A percentile compares a stretch with the other conserved stretches of the same genome.
Evolutionary conservation across 1,140 invertebrate species (phyloP).

Genomic region (Trigoniulus corallinus): DNA sequence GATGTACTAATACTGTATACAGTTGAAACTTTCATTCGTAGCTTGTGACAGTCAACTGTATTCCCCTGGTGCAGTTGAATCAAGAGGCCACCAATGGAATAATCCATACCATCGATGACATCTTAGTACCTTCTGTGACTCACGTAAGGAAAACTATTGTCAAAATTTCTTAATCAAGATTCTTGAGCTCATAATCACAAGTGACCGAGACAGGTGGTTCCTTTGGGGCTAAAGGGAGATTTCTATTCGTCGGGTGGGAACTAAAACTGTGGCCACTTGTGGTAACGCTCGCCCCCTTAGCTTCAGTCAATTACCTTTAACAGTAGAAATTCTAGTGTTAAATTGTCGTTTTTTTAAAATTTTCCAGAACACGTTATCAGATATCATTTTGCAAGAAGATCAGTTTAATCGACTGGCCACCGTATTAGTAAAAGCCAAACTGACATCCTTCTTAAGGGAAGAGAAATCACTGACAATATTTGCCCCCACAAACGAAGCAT

Average conservation of each 20-base stretch:
- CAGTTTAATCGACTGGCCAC: background rate
- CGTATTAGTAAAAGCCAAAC: background rate
- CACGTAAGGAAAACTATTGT: too few relatives aligned
- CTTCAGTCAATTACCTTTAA: background rate
- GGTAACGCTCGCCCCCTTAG: background rate
- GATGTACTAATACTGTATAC: too few relatives aligned
- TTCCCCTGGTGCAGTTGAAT: constrained; percentile 15
- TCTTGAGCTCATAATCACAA: background rate
- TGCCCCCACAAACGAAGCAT: constrained; percentile 22
- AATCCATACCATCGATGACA: constrained; percentile 56
- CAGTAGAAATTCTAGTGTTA: background rate
- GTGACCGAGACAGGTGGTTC: background rate
- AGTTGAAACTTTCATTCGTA: constrained; percentile 1
- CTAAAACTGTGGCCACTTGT: background rate
- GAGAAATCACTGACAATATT: constrained; percentile 22
- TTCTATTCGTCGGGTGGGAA: background rate
- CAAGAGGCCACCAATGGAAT: constrained; percentile 61
- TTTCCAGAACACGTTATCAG: background rate
- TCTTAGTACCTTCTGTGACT: too few relatives aligned
- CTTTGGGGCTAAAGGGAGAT: background rate
- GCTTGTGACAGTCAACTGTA: constrained; percentile 14
- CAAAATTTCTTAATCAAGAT: background rate
- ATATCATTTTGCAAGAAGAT: background rate
- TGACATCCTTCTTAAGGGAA: constrained; percentile 6
- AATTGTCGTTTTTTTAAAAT: too few relatives aligned